Evolutionary conservation across 1,140 invertebrate genomes (phyloP).

Genomic region (Cotesia vestalis): DNA sequence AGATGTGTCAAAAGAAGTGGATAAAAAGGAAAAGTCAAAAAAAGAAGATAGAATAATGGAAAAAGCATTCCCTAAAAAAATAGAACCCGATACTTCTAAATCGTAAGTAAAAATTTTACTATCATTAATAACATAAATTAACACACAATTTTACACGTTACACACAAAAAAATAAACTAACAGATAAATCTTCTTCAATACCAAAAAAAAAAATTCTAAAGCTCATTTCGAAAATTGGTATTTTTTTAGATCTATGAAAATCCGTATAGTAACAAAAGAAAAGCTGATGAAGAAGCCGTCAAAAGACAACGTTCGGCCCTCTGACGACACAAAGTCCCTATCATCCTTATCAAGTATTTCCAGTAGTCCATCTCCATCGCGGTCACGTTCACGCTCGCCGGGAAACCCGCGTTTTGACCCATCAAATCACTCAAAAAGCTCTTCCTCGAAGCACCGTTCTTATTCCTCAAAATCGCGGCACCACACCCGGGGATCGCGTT

Average conservation of each 20-base stretch:
- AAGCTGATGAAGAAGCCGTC: slow-evolving; percentile 56
- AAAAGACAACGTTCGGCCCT: slow-evolving; percentile 45
- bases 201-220: slow-evolving; percentile 17
- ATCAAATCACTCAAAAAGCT: background rate
- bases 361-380: slow-evolving; percentile 57
- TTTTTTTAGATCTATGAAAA: slow-evolving; percentile 60
- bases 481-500: slow-evolving; percentile 41
- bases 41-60: slow-evolving; percentile 46
- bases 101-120: slow-evolving; percentile 56
- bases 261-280: slow-evolving; percentile 61
- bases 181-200: background rate
- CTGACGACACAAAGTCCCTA: slow-evolving; percentile 60
- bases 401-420: background rate
- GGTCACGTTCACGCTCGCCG: slow-evolving; percentile 20
- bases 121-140: slow-evolving; percentile 26
- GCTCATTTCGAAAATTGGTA: background rate
- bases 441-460: slow-evolving; percentile 1
- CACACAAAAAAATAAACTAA: background rate
- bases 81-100: slow-evolving; percentile 57
- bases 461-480: slow-evolving; percentile 8
- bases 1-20: slow-evolving; percentile 45
- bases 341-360: slow-evolving; percentile 64
- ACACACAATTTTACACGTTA: background rate
- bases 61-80: slow-evolving; percentile 47
- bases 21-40: slow-evolving; percentile 39